phyloP scores from a whole-genome alignment of 2,797 vertebrate genomes.

The Coranthus polyacanthus region DNA sequence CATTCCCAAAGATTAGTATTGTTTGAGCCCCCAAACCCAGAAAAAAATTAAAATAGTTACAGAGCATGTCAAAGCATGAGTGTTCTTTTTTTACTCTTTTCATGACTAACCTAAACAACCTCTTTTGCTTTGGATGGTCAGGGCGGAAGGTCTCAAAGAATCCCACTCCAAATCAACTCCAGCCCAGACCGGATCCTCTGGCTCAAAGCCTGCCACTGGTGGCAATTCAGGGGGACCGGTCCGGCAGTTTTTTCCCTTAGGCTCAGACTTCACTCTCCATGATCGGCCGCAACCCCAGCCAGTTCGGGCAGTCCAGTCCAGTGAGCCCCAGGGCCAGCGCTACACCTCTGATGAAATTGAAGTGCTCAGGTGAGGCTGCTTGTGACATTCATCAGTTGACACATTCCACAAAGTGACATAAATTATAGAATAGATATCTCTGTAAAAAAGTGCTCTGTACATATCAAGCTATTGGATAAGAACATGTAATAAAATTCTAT shows the following conservation, averaged over 20 bases:
- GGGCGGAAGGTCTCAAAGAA: conserved; percentile 95
- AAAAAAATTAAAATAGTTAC: no score
- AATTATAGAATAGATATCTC: no score
- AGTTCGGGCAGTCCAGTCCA: conserved; percentile 88
- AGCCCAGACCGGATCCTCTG: conserved; percentile 73
- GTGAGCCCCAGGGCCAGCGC: conserved; percentile 91
- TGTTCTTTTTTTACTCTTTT: not conserved
- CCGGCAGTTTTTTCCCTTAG: conserved; percentile 91
- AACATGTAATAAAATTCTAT: no score
- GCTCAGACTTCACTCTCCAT: conserved; percentile 90
- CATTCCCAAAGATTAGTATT: not conserved
- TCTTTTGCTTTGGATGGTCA: conserved; percentile 53
- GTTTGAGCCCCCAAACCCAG: not conserved
- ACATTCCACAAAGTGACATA: no score
- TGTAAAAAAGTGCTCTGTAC: no score
- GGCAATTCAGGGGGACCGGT: conserved; percentile 71
- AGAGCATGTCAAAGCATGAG: no score
- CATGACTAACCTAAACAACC: not conserved
- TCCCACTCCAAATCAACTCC: conserved; percentile 87
- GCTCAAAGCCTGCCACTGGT: conserved; percentile 77
- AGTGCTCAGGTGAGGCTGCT: conserved; percentile 91
- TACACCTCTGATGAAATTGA: conserved; percentile 96
- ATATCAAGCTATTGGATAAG: no score
- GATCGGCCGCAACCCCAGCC: conserved; percentile 90
- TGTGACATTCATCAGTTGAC: no score